Base-by-base conservation (phyloP, 2,113 vertebrate species). In the Falcunculus frontatus region DNA sequence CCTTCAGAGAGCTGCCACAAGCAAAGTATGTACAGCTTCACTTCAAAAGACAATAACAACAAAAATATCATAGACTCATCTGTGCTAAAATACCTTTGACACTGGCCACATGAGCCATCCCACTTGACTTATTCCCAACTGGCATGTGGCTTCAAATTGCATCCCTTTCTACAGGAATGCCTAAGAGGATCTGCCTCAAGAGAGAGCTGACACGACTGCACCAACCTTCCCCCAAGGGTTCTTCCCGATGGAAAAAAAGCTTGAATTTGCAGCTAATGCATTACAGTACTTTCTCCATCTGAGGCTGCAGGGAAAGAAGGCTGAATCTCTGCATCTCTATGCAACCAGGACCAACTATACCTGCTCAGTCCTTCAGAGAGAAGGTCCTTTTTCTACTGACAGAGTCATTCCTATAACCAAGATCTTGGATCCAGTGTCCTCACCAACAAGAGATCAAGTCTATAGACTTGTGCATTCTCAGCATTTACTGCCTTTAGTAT, bases 1-100 rank as follows among this genome's bases (percentile, higher is more conserved):
- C 83, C 89, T 86, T 94, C 94, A 91, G 84, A 89, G 89, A 80
- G 74, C 70, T 89, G 86, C 90, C 91, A 88, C 41, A 35, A 92
- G 92, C 84, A 86, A 97, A 86, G 69, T 52, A 91, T 20, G 11
- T 81, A 86, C 68, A 76, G 65, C 69, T 93, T 85, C 69, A 64
- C 88, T 91, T 76, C 70, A 78, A 90, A 95, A 84, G 74, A 69
- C 77, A 88, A 92, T 35, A 93, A 82, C 65, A 86, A 63, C 75
- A 74, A 76, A 57, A 65, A 59, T 63, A 84, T 76, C 72, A 89
- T 20, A 93, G 64, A 42, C 60, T 63, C 9, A 35, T 80, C 75
- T 90, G 76, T 49, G 59, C 68, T 74, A 63, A 96, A 89, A 88
- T 49, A 65, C 27, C 59, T 84, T 67, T 89, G 82, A 90, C 92